These are phyloP conservation scores for Sprattus sprattus DNA, from an alignment of 2,113 vertebrate species.

Conservation along the genomic window DNA sequence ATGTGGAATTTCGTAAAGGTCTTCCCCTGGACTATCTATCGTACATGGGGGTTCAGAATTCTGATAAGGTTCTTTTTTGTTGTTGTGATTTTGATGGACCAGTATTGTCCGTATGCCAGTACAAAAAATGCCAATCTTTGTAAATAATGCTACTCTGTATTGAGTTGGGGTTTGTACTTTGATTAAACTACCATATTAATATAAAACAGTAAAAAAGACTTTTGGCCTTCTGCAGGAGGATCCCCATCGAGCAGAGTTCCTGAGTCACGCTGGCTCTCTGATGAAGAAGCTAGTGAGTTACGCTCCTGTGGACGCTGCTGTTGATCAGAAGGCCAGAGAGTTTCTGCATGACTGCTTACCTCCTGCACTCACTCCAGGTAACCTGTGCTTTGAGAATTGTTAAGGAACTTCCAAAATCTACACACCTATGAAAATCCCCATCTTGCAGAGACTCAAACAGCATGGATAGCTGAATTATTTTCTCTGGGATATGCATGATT, in stretches of 20 bases:
- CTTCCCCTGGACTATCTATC: constrained; percentile 86
- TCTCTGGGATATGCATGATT: too few relatives aligned
- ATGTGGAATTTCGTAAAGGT: constrained; percentile 85
- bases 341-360: constrained; percentile 94
- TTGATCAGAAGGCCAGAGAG: constrained; percentile 88
- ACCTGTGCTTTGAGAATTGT: background rate
- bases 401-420: background rate
- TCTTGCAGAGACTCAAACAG: too few relatives aligned
- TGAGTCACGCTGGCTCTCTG: constrained; percentile 74
- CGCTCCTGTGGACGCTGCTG: constrained; percentile 87
- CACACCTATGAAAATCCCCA: background rate
- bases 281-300: constrained; percentile 80
- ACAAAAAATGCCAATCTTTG: too few relatives aligned
- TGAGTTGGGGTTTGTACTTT: background rate
- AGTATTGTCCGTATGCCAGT: too few relatives aligned
- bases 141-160: too few relatives aligned
- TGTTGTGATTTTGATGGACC: too few relatives aligned
- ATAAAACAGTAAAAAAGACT: background rate
- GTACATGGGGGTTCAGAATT: constrained; percentile 91
- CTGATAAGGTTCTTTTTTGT: constrained; percentile 65
- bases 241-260: constrained; percentile 74
- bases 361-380: constrained; percentile 78
- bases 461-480: too few relatives aligned
- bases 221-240: constrained; percentile 66
- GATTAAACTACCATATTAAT: background rate